Base-by-base conservation (phyloP, 2,888 invertebrate genomes). In the Drosophila mercatorum region DNA sequence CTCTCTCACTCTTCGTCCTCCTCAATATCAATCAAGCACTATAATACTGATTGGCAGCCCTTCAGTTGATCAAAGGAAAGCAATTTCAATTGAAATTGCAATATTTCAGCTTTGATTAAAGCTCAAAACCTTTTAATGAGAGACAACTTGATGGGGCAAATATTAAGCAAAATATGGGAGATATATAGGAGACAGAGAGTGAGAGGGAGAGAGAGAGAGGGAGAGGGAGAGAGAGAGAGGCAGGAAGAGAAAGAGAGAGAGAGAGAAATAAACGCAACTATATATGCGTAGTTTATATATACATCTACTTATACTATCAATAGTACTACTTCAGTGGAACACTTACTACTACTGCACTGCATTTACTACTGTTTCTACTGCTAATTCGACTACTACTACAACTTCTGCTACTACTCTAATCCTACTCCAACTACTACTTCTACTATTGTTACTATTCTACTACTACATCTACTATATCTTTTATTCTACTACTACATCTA, bases 91-190 rank as follows among this genome's bases (percentile, higher is more conserved):
- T 49, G 31, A 49, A 31, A 49, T 31, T 49, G 31, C 49, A n/a
- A 49, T 49, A 49, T 49, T 49, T 49, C 49, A 49, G 31, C 28
- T 49, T 17, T 49, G 49, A 49, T 49, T 49, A 49, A 49, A 17
- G n/a, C 31, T n/a, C n/a, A 49, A 49, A 49, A 31, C 31, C 26
- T 58, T 26, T 58, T 14, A 26, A 26, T 56, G 56, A 11, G 28
- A 5, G 31, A 34, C 17, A 41, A n/a, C 12, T 31, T 31, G 31
- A 34, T 31, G 3, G 14, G 11, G 26, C 26, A 26, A 7, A 46
- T 7, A 46, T 46, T 14, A 12, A 26, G 12, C 26, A 1, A 44
- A 46, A 46, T 22, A 22, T 22, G 2, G 2, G 22, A 22, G 2
- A 22, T 22, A 22, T 22, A 22, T 22, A 22, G 22, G 22, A 22